Evolutionary conservation across 2,113 vertebrate species (phyloP), one percentile per base, ranked within the genome.

Genomic region (Xyrauchen texanus): DNA sequence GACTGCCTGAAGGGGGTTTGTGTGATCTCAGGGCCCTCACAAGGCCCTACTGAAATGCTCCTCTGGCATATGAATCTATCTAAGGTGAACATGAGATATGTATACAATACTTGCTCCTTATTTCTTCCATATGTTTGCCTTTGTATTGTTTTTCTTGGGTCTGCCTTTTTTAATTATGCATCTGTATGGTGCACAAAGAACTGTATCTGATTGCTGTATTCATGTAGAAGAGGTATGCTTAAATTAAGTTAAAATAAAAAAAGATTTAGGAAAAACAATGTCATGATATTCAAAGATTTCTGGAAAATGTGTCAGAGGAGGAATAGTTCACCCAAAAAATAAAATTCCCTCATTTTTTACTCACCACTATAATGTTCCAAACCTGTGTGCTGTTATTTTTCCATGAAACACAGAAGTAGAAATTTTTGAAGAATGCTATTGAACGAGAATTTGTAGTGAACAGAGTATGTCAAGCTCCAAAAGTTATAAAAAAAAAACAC

Each of bases 111-210:
- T 76, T 64, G 57, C 73, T 78, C 76, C 72, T 91, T 91, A 93
- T 92, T 89, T 86, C 90, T 93, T 92, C 92, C 92, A 93, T 91
- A 91, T 92, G 93, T 71, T 75, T 86, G 71, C 81, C 68, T 82
- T 88, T 86, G 89, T 89, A 84, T 90, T 88, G 88, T 34, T 34
- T 34, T 34, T 34, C 21, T 77, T 83, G 42, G 51, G 34, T 68
- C 46, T 53, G 13, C 12, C 55, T 53, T 64, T 75, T 46, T 63
- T 70, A 76, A 81, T 47, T 77, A 88, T 8, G 46, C 15, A 58
- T 51, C 16, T 9, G 63, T 63, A 46, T 51, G 21, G 21, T 34
- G 21, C 21, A 34, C 21, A 34, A 34, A 34, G 21, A 34, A 34
- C 21, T 34, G 21, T 34, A 34, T 34, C 21, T 34, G 21, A 34